Conservation (phyloP, 2,113 vertebrate genomes). For the Delphinus delphis region DNA sequence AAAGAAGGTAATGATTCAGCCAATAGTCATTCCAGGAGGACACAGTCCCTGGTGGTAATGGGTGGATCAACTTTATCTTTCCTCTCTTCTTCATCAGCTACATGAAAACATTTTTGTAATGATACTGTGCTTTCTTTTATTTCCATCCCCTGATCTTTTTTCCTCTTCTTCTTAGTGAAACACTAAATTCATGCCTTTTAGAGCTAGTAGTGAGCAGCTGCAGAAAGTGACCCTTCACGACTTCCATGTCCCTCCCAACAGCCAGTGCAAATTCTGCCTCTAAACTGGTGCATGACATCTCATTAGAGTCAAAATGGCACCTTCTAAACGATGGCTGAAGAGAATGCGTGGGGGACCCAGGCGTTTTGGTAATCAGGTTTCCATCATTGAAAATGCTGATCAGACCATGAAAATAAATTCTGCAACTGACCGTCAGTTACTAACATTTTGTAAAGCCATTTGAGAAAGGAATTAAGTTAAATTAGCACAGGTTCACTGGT, state of each 20-base stretch:
- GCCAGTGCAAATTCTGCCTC: background rate
- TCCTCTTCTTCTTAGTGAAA: background rate
- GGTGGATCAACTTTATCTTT: background rate
- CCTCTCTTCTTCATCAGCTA: background rate
- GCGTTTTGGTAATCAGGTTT: background rate
- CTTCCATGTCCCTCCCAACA: background rate
- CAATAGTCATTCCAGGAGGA: background rate
- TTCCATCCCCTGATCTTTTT: background rate
- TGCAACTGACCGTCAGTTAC: background rate
- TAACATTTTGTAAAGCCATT: slow-evolving; percentile 24
- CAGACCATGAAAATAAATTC: background rate
- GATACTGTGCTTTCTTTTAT: background rate
- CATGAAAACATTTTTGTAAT: background rate
- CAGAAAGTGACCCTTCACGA: background rate
- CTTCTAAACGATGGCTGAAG: background rate
- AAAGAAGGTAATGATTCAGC: background rate
- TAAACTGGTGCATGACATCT: background rate
- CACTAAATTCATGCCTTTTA: background rate
- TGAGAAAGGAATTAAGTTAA: slow-evolving; percentile 24
- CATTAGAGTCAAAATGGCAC: background rate
- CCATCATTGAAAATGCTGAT: background rate
- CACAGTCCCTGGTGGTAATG: background rate
- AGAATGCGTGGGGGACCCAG: background rate
- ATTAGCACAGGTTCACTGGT: background rate
- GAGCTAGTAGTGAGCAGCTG: background rate